Evolutionary conservation across 2,113 vertebrate species (phyloP), one percentile per base, ranked within the genome.

Genomic region (Ibidorhyncha struthersii): DNA sequence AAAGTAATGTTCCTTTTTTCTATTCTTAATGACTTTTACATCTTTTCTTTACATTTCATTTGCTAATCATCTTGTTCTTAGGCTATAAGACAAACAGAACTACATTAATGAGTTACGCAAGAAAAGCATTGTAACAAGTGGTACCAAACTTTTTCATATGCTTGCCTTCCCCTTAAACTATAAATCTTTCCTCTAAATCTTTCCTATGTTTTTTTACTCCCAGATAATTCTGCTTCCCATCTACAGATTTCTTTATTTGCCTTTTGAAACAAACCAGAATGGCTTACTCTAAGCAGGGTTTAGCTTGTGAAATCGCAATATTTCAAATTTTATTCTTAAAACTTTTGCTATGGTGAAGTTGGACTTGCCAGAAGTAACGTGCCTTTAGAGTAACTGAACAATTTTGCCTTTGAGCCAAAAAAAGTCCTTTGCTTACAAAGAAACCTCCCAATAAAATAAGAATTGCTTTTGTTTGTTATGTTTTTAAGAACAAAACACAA

Each of bases 21-120:
- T 87, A 80, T 67, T 17, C 55, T 74, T 87, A 95, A 86, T 77
- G 74, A 91, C 62, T 96, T 93, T 41, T 79, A 93, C 65, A 87
- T 82, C 65, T 82, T 92, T 78, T 53, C n/a, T 81, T 73, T 52
- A 62, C 59, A 62, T 90, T 93, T 91, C n/a, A 84, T 78, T 93
- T 86, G 72, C 49, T 95, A 85, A 92, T 89, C 80, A 76, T 43
- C 52, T 74, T 82, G 72, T 82, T 92, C 82, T 83, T 72, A 52
- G 38, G 29, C 52, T 82, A 2, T 40, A 85, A 95, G 65, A 87
- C 61, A 87, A 97, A 95, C n/a, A 94, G 61, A 77, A 93, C 53
- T 71, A 80, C 82, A 80, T 69, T 73, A 85, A 59, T 50, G 23
- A 56, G 30, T 89, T 82, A 52, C 0, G 7, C 30, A 95, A 87